Evolutionary conservation across 2,113 vertebrate genomes (phyloP).

Genomic region (Astur gentilis): DNA sequence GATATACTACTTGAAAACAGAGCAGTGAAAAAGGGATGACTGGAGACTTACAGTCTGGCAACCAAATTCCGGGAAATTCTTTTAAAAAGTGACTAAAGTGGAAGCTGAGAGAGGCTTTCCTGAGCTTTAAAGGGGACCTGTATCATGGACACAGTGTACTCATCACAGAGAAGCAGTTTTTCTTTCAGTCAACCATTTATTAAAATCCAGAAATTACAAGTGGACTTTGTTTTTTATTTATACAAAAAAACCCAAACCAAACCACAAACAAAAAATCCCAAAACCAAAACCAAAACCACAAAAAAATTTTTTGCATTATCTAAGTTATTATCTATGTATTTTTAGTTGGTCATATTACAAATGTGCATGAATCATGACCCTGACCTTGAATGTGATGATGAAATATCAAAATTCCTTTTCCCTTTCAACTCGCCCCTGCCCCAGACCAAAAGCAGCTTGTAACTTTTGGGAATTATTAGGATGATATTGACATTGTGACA

Average conservation of each 20-base stretch:
- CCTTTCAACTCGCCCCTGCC: not conserved
- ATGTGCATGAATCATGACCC: not conserved
- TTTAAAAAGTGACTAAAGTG: slow-evolving; percentile 37
- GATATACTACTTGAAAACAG: slow-evolving; percentile 46
- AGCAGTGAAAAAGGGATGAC: slow-evolving; percentile 8
- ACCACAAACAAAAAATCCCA: not conserved
- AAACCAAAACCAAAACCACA: not conserved
- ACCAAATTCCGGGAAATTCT: slow-evolving; percentile 37
- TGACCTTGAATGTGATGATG: not conserved
- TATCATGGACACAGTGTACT: not conserved
- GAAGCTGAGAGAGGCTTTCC: not conserved
- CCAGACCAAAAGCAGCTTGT: not conserved
- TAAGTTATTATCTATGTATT: not conserved
- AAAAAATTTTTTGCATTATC: not conserved
- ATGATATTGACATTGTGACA: not conserved
- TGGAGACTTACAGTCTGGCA: slow-evolving; percentile 37
- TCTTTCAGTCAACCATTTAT: not conserved
- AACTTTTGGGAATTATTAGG: not conserved
- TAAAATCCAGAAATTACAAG: not conserved
- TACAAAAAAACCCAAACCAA: not conserved
- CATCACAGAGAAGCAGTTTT: not conserved
- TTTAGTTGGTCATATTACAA: not conserved
- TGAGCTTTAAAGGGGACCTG: not conserved
- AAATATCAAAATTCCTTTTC: not conserved
- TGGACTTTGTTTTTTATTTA: not conserved